These are phyloP conservation scores for Melanotus villosus DNA, from an alignment of 2,888 invertebrate species.

Conservation along the genomic window DNA sequence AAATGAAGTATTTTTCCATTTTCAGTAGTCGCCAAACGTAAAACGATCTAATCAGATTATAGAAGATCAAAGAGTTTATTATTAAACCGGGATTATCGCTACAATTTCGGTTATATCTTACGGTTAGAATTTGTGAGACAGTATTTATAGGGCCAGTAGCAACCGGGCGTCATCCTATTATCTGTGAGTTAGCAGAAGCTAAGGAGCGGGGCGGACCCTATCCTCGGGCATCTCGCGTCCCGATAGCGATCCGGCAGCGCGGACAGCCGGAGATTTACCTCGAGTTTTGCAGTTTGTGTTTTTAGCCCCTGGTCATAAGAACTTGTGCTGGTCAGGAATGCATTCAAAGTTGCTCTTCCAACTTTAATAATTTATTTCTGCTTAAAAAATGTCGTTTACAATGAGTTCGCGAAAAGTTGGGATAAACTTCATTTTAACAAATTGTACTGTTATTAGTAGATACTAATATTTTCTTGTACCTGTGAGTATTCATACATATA, in stretches of 20 bases:
- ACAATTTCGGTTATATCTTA: slow-evolving; percentile 59
- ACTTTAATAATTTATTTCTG: no score
- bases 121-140: slow-evolving; percentile 60
- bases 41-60: slow-evolving; percentile 63
- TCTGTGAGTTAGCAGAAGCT: slow-evolving; percentile 59
- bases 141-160: slow-evolving; percentile 59
- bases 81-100: slow-evolving; percentile 64
- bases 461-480: no score
- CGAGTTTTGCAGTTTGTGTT: slow-evolving; percentile 49
- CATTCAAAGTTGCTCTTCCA: slow-evolving; percentile 26
- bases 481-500: no score
- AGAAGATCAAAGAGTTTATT: slow-evolving; percentile 63
- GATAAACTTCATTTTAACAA: no score
- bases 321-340: slow-evolving; percentile 46
- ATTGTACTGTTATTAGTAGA: no score
- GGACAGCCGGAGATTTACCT: slow-evolving; percentile 54
- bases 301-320: slow-evolving; percentile 39
- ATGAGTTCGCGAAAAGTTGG: no score
- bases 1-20: slow-evolving; percentile 31
- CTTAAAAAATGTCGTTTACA: no score
- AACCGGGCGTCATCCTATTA: slow-evolving; percentile 60
- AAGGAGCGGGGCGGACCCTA: slow-evolving; percentile 48
- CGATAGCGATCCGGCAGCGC: slow-evolving; percentile 53
- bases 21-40: slow-evolving; percentile 4
- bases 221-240: slow-evolving; percentile 43